These are phyloP conservation scores for Eulacestoma nigropectus DNA, from an alignment of 2,113 vertebrate species.

Conservation along the genomic window DNA sequence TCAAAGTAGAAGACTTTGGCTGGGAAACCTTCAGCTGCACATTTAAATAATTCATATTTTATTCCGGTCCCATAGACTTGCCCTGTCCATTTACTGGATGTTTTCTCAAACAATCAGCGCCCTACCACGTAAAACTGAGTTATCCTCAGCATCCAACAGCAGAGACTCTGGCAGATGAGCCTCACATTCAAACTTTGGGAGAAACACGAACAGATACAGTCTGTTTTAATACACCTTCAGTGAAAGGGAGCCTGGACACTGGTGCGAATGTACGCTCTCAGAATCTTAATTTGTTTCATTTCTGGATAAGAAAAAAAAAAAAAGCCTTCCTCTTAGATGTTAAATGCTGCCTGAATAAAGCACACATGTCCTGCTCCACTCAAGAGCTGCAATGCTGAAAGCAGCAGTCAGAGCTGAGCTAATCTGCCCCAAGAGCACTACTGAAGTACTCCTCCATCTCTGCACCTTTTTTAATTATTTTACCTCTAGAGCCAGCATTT, in stretches of 20 bases:
- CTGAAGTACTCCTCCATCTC: neutral
- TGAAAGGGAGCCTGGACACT: neutral
- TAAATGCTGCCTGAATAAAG: neutral
- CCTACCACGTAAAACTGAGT: neutral
- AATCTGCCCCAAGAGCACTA: neutral
- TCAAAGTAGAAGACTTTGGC: neutral
- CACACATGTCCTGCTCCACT: rapidly evolving
- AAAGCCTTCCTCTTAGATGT: neutral
- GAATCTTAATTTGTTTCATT: neutral
- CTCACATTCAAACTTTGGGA: neutral
- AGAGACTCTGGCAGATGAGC: neutral
- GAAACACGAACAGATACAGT: neutral
- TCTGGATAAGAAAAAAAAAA: neutral
- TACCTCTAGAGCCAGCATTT: neutral
- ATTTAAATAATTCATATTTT: neutral
- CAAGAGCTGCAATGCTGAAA: neutral
- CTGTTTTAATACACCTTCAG: neutral
- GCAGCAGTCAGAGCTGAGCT: neutral
- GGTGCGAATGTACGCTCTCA: rapidly evolving
- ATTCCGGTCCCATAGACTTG: neutral
- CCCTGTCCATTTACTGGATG: neutral
- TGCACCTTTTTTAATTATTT: neutral
- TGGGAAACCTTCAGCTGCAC: neutral
- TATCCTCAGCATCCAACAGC: neutral
- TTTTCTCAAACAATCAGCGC: neutral